These are phyloP conservation scores for Odontamblyopus rebecca DNA, from an alignment of 2,797 vertebrate genomes.

Conservation along the genomic window DNA sequence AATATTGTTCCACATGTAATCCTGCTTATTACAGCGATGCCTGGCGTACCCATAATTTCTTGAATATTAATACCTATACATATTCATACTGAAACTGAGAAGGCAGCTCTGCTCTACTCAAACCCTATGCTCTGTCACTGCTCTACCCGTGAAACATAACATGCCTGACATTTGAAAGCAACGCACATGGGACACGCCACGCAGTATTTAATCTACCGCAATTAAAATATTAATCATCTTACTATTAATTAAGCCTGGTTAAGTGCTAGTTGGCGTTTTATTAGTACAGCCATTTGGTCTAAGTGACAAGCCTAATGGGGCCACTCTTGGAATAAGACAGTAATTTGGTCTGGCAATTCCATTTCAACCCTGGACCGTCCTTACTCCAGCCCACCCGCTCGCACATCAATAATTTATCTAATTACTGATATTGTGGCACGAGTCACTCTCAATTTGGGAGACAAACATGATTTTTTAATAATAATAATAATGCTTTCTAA, in stretches of 20 bases:
- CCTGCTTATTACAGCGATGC: slow-evolving; percentile 2
- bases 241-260: slow-evolving; percentile 87
- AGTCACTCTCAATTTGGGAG: slow-evolving; percentile 92
- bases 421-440: slow-evolving; percentile 87
- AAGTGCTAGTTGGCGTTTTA: slow-evolving; percentile 80
- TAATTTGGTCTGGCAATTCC: slow-evolving; percentile 94
- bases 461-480: slow-evolving; percentile 94
- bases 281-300: slow-evolving; percentile 82
- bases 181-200: slow-evolving; percentile 21
- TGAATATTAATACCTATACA: slow-evolving; percentile 11
- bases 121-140: slow-evolving; percentile 7
- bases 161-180: slow-evolving; percentile 38
- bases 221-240: slow-evolving; percentile 87
- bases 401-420: slow-evolving; percentile 94
- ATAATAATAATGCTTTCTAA: slow-evolving; percentile 89
- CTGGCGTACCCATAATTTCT: slow-evolving; percentile 3
- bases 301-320: slow-evolving; percentile 88
- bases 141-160: slow-evolving; percentile 28
- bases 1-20: slow-evolving; percentile 4
- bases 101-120: slow-evolving; percentile 12
- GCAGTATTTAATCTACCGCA: slow-evolving; percentile 71
- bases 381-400: slow-evolving; percentile 71
- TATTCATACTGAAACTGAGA: slow-evolving; percentile 1
- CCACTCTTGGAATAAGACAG: slow-evolving; percentile 77
- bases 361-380: slow-evolving; percentile 81